Evolutionary conservation across 2,888 invertebrate species (phyloP).

Genomic region (Stomorhina lunata): DNA sequence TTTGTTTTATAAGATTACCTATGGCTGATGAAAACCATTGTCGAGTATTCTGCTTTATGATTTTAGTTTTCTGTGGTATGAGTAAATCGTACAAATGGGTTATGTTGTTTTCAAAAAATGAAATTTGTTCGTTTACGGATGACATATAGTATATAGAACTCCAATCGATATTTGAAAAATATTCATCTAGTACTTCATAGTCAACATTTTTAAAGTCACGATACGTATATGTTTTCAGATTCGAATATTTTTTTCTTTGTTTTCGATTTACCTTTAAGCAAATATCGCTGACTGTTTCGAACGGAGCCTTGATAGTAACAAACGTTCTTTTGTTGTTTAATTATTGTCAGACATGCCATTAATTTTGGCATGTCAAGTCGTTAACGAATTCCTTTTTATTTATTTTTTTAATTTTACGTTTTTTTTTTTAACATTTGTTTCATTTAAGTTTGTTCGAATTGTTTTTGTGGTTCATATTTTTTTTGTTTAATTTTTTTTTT

Average conservation of each 20-base stretch:
- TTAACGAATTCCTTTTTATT: conserved; percentile 76
- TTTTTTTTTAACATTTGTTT: conserved; percentile 48
- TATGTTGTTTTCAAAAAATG: too few species aligned
- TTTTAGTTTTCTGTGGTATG: too few species aligned
- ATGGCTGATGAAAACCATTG: too few species aligned
- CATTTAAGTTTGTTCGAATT: conserved; percentile 34
- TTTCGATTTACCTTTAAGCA: background rate
- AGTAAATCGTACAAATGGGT: too few species aligned
- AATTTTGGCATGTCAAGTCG: conserved; percentile 79
- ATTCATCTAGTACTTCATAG: too few species aligned
- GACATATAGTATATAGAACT: too few species aligned
- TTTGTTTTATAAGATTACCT: too few species aligned
- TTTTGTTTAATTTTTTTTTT: conserved; percentile 33
- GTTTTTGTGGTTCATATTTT: conserved; percentile 31
- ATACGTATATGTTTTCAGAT: too few species aligned
- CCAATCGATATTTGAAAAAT: too few species aligned
- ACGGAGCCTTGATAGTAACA: conserved; percentile 62
- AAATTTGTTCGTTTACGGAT: too few species aligned
- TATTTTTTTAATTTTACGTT: conserved; percentile 53
- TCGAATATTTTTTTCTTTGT: background rate
- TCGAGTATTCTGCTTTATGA: too few species aligned
- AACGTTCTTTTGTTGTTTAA: conserved; percentile 75
- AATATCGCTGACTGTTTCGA: conserved; percentile 18
- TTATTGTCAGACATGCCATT: conserved; percentile 79
- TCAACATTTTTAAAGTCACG: too few species aligned